Conservation (phyloP, 2,797 vertebrate genomes). For the Sphenodon punctatus region DNA sequence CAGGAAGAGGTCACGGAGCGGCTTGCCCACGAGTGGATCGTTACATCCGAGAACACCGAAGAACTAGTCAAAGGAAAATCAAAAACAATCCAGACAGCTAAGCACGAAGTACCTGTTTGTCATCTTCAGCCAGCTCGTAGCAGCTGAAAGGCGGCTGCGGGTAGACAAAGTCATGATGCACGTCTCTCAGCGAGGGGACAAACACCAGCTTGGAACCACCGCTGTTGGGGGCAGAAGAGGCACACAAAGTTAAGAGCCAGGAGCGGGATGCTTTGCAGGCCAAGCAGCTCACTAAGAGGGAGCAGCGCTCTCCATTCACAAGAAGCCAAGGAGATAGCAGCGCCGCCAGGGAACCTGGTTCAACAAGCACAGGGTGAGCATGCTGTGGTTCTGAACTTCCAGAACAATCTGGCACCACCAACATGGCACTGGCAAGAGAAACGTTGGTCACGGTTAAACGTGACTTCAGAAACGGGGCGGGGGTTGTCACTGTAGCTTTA, state of each 20-base stretch:
- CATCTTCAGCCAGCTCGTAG: slow-evolving; percentile 75
- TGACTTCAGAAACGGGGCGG: too few relatives aligned
- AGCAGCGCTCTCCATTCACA: not conserved
- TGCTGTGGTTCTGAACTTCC: too few relatives aligned
- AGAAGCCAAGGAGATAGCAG: too few relatives aligned
- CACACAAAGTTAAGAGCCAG: not conserved
- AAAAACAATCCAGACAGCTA: not conserved
- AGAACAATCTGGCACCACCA: too few relatives aligned
- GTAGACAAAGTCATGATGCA: slow-evolving; percentile 87
- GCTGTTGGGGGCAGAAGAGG: slow-evolving; percentile 52
- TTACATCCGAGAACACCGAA: too few relatives aligned
- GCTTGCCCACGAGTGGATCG: too few relatives aligned
- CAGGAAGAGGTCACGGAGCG: too few relatives aligned
- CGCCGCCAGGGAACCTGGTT: too few relatives aligned
- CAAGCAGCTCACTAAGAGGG: not conserved
- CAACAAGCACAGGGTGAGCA: too few relatives aligned
- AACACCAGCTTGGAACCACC: slow-evolving; percentile 86
- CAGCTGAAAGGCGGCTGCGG: slow-evolving; percentile 88
- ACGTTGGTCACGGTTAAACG: too few relatives aligned
- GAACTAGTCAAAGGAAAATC: not conserved
- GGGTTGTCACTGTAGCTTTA: too few relatives aligned
- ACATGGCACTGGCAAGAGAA: too few relatives aligned
- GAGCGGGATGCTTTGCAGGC: not conserved
- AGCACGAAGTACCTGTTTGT: slow-evolving; percentile 65
- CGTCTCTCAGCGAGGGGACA: slow-evolving; percentile 87